These are phyloP conservation scores for Cinclus mexicanus DNA, from an alignment of 2,113 vertebrate species.

Conservation along the genomic window DNA sequence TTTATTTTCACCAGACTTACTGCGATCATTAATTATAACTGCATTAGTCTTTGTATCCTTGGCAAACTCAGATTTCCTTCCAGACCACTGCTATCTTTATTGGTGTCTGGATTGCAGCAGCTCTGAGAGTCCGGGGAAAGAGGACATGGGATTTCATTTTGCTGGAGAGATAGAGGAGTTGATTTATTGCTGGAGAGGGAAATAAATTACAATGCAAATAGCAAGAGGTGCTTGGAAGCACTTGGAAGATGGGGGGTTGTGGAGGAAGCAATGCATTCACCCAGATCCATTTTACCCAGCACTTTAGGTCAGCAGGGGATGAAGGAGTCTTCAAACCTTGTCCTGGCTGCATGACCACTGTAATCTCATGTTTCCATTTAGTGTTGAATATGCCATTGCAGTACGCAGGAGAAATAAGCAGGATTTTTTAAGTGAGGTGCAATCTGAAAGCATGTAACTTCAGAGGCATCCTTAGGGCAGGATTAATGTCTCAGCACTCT, in stretches of 20 bases:
- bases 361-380: slow-evolving; percentile 26
- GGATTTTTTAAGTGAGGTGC: slow-evolving; percentile 5
- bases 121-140: neutral
- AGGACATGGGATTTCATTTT: slow-evolving; percentile 1
- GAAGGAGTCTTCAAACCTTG: neutral
- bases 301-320: neutral
- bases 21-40: neutral
- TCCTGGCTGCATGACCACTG: neutral
- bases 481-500: slow-evolving; percentile 12
- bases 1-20: neutral
- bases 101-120: neutral
- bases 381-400: neutral
- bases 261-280: neutral
- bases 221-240: neutral
- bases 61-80: slow-evolving; percentile 19
- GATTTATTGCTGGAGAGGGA: neutral
- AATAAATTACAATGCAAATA: slow-evolving; percentile 20
- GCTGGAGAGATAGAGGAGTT: neutral
- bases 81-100: neutral
- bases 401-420: neutral
- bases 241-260: neutral
- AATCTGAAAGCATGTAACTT: neutral
- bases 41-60: neutral
- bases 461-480: slow-evolving; percentile 4
- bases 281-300: neutral